Conservation (phyloP, 2,888 invertebrate species). For the Linyphia triangularis region DNA sequence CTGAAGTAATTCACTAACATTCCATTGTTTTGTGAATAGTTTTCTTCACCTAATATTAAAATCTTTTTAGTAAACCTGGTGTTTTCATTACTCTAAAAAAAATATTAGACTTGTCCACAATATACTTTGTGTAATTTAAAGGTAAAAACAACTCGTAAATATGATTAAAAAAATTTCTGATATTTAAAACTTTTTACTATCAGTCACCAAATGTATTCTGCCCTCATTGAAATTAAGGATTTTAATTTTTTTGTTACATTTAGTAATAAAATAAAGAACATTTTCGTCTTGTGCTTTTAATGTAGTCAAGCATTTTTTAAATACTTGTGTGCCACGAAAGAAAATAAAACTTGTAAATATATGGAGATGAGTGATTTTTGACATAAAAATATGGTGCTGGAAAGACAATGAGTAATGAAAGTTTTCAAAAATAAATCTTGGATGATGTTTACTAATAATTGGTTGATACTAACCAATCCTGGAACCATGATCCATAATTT, state of each 20-base stretch:
- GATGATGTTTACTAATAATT: constrained; percentile 15
- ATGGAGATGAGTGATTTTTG: constrained; percentile 27
- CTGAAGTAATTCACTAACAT: constrained; percentile 24
- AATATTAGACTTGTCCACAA: not conserved
- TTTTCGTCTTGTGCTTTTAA: not conserved
- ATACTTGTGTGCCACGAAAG: constrained; percentile 62
- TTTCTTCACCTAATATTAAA: not conserved
- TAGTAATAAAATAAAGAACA: not conserved
- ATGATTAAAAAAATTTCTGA: not conserved
- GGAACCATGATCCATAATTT: constrained; percentile 41
- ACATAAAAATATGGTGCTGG: constrained; percentile 49
- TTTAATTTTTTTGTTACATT: too few relatives aligned
- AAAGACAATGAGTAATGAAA: constrained; percentile 53
- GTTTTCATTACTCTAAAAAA: not conserved
- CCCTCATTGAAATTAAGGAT: not conserved
- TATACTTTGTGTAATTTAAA: not conserved
- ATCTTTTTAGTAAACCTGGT: too few relatives aligned
- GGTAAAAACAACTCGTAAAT: not conserved
- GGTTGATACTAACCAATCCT: constrained; percentile 42
- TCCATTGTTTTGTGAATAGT: constrained; percentile 26
- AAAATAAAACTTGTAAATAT: constrained; percentile 51
- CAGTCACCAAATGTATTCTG: not conserved
- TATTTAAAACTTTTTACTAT: not conserved
- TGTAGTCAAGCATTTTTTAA: not conserved
- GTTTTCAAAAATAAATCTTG: constrained; percentile 30